A percentile compares a stretch with the other conserved stretches of the same genome.
phyloP scores from a whole-genome alignment of 1,140 invertebrate species.

The Brachionus sp. region DNA sequence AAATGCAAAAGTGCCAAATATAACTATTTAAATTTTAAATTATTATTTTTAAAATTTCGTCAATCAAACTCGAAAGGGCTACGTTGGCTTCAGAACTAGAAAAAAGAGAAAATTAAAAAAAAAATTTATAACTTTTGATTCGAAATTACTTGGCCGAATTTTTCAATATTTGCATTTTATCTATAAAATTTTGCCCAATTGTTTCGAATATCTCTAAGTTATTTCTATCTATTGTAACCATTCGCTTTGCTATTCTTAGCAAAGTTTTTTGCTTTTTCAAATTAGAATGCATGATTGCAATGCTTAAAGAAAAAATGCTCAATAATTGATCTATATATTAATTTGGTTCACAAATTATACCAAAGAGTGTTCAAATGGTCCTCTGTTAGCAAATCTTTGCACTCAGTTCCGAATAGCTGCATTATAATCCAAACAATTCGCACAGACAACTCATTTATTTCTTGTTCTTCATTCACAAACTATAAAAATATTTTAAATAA shows the following conservation, averaged over 20 bases:
- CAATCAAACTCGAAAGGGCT: conserved; percentile 12
- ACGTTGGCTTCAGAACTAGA: conserved; percentile 19
- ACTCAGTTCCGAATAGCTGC: conserved; percentile 58
- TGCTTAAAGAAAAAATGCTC: not conserved
- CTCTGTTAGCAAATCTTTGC: conserved; percentile 53
- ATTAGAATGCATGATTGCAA: conserved; percentile 49
- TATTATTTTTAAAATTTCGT: conserved; percentile 38
- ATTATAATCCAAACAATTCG: conserved; percentile 56
- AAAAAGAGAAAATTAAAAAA: not conserved
- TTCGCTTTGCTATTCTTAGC: conserved; percentile 56
- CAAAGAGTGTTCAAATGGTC: conserved; percentile 52
- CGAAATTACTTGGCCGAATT: conserved; percentile 31
- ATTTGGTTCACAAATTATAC: not conserved
- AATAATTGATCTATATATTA: no score
- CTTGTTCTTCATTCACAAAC: conserved; percentile 56
- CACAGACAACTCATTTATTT: conserved; percentile 55
- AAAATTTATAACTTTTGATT: not conserved
- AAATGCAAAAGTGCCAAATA: not conserved
- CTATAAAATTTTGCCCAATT: conserved; percentile 24
- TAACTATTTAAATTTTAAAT: not conserved
- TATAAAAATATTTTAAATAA: conserved; percentile 48
- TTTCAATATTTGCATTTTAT: conserved; percentile 28
- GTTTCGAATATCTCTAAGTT: conserved; percentile 23
- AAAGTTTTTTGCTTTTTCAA: conserved; percentile 58
- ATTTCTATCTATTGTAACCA: conserved; percentile 50